Base-by-base conservation (phyloP, 2,797 vertebrate genomes). In the Knipowitschia caucasica region DNA sequence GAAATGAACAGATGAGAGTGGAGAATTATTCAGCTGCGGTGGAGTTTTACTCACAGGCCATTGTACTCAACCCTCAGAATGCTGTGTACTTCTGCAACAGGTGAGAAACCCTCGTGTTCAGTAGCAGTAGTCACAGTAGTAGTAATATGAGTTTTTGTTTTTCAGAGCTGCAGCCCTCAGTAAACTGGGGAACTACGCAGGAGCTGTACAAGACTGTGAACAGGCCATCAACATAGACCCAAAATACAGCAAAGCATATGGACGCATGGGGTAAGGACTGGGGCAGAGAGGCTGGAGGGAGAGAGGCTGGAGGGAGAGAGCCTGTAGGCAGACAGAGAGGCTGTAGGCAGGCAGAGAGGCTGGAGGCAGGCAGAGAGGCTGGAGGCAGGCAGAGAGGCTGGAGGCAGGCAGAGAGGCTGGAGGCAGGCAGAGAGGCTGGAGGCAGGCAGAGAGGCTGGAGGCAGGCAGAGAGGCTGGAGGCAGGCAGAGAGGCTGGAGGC, bases 81-180 rank as follows among this genome's bases (percentile, higher is more conserved):
- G 95, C 95, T 0, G 96, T 99, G 21, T 99, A 99, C 62, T 98
- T 91, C 81, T 99, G 96, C 77, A 99, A 99, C 91, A 95, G 96
- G 96, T 97, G 2, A 15, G 79, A 9, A 39, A 11, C 14, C 4
- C 31, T n/a, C n/a, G n/a, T 4, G 31, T 5, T 1, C 3, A 15
- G 33, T n/a, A 34, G 33, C 14, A 33, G 31, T 33, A 33, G 33
- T 34, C 9, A 11, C 12, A 31, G 9, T 31, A 7, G 29, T 29
- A 1, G 33, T 36, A 30, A 11, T 1, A 23, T 10, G 7, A 25
- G 20, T 20, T 7, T 4, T 44, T 5, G 45, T 8, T 40, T 47
- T 63, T 6, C 74, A 99, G 96, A 87, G 95, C 96, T 0, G 96
- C 96, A 1, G 96, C 95, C 0, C 93, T 94, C 84, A 98, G 95